Base-by-base conservation (phyloP, 2,888 invertebrate species). In the Acrobasis consociella region DNA sequence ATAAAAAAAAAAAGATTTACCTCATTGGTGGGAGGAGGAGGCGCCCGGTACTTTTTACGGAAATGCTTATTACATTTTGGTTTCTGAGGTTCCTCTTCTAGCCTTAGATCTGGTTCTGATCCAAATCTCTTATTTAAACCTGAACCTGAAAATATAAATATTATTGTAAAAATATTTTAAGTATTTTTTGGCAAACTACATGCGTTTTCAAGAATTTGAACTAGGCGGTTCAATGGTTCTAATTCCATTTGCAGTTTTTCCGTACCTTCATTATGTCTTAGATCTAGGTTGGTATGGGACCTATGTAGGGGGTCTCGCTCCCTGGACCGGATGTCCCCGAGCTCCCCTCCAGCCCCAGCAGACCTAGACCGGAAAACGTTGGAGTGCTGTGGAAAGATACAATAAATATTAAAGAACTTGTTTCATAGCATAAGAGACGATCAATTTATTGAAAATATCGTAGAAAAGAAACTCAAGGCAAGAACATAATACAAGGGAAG, bases 31-130 rank as follows among this genome's bases (percentile, higher is more conserved):
- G 89, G 93, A 62, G 96, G 95, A 65, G 94, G 93, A 16, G 96
- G 96, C 2, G 97, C 97, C 89, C 95, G 94, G 80, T 96, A 96
- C 85, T 96, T 96, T 81, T 97, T 95, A 74, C 95, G 95, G 76
- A 95, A 95, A 64, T 94, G 93, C 83, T 89, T 90, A 65, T 85
- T 85, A 70, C 74, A 81, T 78, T 79, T 84, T 64, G 78, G 72
- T 64, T 88, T 88, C 60, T 86, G 80, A 65, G 77, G 85, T 68
- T 91, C 91, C 66, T 92, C 89, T 77, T 89, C 87, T 68, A 83
- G 77, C 51, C 92, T 83, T 49, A 96, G 86, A 83, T 97, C 96
- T 16, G 96, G 96, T 78, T 96, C 96, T 59, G 96, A 96, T 59
- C 95, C 96, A 81, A 95, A 96, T 71, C 94, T 89, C 81, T 95